Base-by-base conservation (phyloP, 2,113 vertebrate genomes). In the Varanus salvator region DNA sequence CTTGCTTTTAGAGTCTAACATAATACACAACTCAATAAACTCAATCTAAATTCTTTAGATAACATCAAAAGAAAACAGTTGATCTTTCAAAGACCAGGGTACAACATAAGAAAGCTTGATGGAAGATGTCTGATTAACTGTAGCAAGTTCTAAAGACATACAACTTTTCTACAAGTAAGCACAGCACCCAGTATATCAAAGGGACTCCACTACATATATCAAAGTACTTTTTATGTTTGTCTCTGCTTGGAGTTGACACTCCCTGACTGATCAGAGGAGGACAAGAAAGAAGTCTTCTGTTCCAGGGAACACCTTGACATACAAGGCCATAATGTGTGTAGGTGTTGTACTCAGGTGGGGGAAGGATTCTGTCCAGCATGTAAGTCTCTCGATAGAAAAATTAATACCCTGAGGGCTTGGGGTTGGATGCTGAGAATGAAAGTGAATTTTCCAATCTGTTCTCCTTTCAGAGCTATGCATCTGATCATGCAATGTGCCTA, bases 31-130 rank as follows among this genome's bases (percentile, higher is more conserved):
- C 6, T 6, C 23, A 80, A 19, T 86, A 52, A 48, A 38, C 25
- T 81, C n/a, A n/a, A 38, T 81, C 52, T 8, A 76, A 64, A 74
- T 75, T 88, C 31, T 81, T 76, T 64, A 74, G 72, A 64, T 87
- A 60, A 60, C 34, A 27, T 87, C 54, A 66, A 14, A 66, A 69
- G 48, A 69, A 82, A 88, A 72, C 86, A 87, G 52, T 8, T 52
- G 50, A 71, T 23, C n/a, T 11, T 44, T 38, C 25, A 86, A 17
- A 72, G 27, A 6, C 81, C 60, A 71, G 44, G 7, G 15, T 69
- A 38, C 11, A 69, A 84, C 29, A 29, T 69, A 84, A 84, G 64
- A 8, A 71, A 27, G 14, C 25, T 84, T 84, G 29, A 44, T 44
- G 38, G 38, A 84, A 69, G n/a, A 4, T 50, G 15, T 44, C 29